Conservation (phyloP, 2,797 vertebrate genomes). For the Parauchenoglanis punctatus region DNA sequence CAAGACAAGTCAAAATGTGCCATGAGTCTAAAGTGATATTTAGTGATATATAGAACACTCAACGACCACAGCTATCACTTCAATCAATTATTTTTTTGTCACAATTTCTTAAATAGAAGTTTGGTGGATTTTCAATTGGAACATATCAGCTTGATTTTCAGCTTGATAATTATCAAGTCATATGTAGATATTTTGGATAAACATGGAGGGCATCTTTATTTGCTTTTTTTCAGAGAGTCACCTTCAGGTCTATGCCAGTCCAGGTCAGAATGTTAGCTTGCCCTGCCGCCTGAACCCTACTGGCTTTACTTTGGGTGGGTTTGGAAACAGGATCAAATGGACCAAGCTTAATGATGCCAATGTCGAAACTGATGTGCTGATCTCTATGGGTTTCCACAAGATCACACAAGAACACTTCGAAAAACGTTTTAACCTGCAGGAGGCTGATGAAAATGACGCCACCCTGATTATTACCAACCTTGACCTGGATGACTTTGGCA, state of each 20-base stretch:
- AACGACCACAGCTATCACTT: too few relatives aligned
- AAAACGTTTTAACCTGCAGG: constrained; percentile 76
- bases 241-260: constrained; percentile 72
- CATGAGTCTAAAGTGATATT: not conserved
- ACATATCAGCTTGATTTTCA: not conserved
- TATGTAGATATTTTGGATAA: not conserved
- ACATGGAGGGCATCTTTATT: not conserved
- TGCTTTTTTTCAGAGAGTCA: constrained; percentile 57
- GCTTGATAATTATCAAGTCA: not conserved
- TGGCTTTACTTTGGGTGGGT: constrained; percentile 63
- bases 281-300: constrained; percentile 81
- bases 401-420: constrained; percentile 81
- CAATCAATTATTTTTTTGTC: not conserved
- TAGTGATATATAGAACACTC: not conserved
- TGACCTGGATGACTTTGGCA: constrained; percentile 82
- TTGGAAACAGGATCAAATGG: constrained; percentile 88
- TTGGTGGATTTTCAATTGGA: not conserved
- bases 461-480: constrained; percentile 82
- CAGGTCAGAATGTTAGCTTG: constrained; percentile 82
- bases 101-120: not conserved
- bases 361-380: constrained; percentile 83
- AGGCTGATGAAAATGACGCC: constrained; percentile 78
- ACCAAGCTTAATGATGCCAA: constrained; percentile 85
- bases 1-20: not conserved
- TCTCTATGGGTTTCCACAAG: constrained; percentile 87